Conservation (phyloP, 2,888 invertebrate species). For the Phanerotoma sp. region DNA sequence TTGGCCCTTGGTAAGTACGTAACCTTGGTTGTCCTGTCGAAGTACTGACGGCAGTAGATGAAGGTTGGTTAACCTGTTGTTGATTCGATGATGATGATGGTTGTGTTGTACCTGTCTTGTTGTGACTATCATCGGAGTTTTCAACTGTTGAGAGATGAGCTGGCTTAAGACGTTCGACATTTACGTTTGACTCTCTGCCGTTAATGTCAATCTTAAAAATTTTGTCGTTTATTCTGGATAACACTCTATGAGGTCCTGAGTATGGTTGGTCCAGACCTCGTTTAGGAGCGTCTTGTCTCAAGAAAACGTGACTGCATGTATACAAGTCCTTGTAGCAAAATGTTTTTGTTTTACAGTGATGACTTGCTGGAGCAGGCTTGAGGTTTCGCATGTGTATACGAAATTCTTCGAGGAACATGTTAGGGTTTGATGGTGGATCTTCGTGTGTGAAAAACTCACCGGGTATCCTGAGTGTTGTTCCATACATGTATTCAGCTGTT, state of each 20-base stretch:
- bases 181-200: background rate
- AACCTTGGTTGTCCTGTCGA: too few species aligned
- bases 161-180: slow-evolving; percentile 10
- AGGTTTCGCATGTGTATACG: slow-evolving; percentile 7
- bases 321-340: slow-evolving; percentile 16
- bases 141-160: slow-evolving; percentile 1
- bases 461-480: slow-evolving; percentile 4
- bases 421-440: slow-evolving; percentile 11
- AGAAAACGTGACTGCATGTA: slow-evolving; percentile 11
- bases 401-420: slow-evolving; percentile 19
- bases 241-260: slow-evolving; percentile 5
- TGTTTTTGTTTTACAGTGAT: background rate
- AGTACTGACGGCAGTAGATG: too few species aligned
- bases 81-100: too few species aligned
- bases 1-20: too few species aligned
- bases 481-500: slow-evolving; percentile 9
- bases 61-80: background rate
- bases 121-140: too few species aligned
- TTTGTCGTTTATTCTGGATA: background rate
- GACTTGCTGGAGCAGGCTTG: background rate
- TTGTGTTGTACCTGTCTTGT: background rate
- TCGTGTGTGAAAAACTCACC: slow-evolving; percentile 18
- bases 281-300: background rate
- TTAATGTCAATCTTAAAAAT: slow-evolving; percentile 3
- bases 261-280: slow-evolving; percentile 10